A percentile compares a stretch with the other conserved stretches of the same genome.
phyloP scores from a whole-genome alignment of 2,113 vertebrate species.

The Ibidorhyncha struthersii region DNA sequence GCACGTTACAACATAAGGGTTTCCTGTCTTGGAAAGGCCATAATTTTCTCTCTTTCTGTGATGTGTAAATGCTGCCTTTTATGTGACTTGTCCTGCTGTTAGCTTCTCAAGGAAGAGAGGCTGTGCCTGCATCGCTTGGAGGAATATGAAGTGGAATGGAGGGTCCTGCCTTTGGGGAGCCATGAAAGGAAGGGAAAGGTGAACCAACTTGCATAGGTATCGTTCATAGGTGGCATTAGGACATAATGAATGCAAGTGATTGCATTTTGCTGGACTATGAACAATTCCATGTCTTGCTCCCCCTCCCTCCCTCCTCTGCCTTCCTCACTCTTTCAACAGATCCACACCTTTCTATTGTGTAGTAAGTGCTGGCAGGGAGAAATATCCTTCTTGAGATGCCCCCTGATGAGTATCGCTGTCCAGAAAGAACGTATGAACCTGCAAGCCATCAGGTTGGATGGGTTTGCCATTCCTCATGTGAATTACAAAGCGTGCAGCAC shows the following conservation, averaged over 20 bases:
- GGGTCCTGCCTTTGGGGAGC: background rate
- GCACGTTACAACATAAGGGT: fast-evolving
- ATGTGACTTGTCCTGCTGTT: background rate
- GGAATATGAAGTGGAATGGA: background rate
- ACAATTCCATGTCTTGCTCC: background rate
- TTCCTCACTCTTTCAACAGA: background rate
- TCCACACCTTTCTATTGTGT: background rate
- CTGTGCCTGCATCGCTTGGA: background rate
- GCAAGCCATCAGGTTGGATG: background rate
- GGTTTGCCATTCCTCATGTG: background rate
- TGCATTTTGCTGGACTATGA: background rate
- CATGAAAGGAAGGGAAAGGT: background rate
- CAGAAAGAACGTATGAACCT: background rate
- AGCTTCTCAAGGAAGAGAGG: background rate
- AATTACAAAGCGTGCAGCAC: background rate
- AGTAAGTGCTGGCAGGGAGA: background rate
- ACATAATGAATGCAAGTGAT: background rate
- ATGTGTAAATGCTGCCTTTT: background rate
- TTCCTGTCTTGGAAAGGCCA: background rate
- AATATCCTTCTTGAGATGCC: background rate
- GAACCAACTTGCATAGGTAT: background rate
- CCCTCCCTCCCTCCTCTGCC: background rate
- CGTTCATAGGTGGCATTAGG: background rate
- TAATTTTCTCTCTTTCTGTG: background rate
- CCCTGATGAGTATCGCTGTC: background rate